A percentile compares a stretch with the other conserved stretches of the same genome.
phyloP scores from a whole-genome alignment of 2,888 invertebrate species.

The Orthonevra nobilis region DNA sequence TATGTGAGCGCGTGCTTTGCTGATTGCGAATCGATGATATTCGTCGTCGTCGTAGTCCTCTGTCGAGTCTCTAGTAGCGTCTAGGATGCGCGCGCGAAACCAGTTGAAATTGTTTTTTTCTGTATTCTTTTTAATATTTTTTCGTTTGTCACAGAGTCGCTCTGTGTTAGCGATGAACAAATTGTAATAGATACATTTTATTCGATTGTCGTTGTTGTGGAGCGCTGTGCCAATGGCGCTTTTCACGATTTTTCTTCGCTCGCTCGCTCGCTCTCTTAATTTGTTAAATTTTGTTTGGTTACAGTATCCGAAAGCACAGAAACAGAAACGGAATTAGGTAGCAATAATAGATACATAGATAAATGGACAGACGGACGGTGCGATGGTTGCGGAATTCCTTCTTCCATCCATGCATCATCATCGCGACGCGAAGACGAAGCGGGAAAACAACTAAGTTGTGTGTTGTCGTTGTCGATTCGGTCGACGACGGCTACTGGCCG shows the following conservation, averaged over 20 bases:
- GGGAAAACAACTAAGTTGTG: constrained; percentile 18
- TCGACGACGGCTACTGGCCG: constrained; percentile 30
- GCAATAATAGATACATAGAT: constrained; percentile 69
- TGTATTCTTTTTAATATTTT: constrained; percentile 48
- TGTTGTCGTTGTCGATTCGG: constrained; percentile 58
- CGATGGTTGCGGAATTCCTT: constrained; percentile 58
- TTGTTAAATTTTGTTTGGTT: constrained; percentile 65
- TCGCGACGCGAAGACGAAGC: constrained; percentile 27
- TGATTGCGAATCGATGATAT: constrained; percentile 70
- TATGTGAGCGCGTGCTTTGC: constrained; percentile 73
- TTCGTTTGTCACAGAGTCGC: not conserved
- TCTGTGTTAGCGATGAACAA: constrained; percentile 45
- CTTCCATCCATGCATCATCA: constrained; percentile 66
- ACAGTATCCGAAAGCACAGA: constrained; percentile 47
- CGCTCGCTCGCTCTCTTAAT: constrained; percentile 34
- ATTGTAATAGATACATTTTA: constrained; percentile 71
- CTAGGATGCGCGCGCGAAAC: constrained; percentile 66
- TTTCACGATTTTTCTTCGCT: constrained; percentile 62
- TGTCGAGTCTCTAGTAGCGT: not conserved
- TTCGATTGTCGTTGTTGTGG: constrained; percentile 67
- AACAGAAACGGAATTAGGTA: constrained; percentile 67
- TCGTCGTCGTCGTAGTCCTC: no score
- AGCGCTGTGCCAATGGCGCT: constrained; percentile 62
- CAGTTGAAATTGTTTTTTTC: constrained; percentile 67
- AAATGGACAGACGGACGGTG: constrained; percentile 59